Percentiles rank a stretch among this genome's conserved stretches.
These are phyloP conservation scores for Oconnorella tubifera DNA, from an alignment of 2,888 invertebrate species.

Conservation along the genomic window DNA sequence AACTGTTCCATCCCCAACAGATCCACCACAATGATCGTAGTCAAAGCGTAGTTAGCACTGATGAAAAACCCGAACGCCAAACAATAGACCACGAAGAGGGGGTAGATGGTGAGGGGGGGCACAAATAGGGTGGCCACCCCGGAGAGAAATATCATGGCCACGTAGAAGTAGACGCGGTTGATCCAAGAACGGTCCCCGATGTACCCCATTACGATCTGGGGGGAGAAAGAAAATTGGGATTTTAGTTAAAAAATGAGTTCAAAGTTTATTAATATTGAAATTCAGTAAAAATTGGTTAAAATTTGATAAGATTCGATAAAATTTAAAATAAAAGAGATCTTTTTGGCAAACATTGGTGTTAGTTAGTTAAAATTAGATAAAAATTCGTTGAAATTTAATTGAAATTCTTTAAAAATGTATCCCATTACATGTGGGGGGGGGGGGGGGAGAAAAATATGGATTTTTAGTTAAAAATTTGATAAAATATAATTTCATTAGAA, in stretches of 20 bases:
- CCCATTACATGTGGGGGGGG: no score
- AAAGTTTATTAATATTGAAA: not conserved
- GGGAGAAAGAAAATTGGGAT: no score
- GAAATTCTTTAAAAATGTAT: no score
- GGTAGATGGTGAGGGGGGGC: conserved; percentile 42
- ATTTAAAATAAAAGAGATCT: no score
- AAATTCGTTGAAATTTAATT: no score
- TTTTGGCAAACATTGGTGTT: no score
- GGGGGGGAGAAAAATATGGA: no score
- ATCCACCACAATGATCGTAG: conserved; percentile 84
- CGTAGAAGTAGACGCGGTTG: conserved; percentile 78
- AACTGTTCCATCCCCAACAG: conserved; percentile 82
- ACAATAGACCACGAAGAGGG: conserved; percentile 37
- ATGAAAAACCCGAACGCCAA: conserved; percentile 77
- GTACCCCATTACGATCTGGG: conserved; percentile 70
- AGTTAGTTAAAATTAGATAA: no score
- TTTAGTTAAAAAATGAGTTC: not conserved
- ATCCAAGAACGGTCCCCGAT: conserved; percentile 79
- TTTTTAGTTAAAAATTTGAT: no score
- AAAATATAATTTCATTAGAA: no score
- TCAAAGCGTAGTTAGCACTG: conserved; percentile 86
- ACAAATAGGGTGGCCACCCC: conserved; percentile 50
- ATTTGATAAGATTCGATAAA: not conserved
- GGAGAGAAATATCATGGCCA: conserved; percentile 66
- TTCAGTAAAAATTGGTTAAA: not conserved